Evolutionary conservation across 2,797 vertebrate genomes (phyloP).

Genomic region (Thamnophis elegans): DNA sequence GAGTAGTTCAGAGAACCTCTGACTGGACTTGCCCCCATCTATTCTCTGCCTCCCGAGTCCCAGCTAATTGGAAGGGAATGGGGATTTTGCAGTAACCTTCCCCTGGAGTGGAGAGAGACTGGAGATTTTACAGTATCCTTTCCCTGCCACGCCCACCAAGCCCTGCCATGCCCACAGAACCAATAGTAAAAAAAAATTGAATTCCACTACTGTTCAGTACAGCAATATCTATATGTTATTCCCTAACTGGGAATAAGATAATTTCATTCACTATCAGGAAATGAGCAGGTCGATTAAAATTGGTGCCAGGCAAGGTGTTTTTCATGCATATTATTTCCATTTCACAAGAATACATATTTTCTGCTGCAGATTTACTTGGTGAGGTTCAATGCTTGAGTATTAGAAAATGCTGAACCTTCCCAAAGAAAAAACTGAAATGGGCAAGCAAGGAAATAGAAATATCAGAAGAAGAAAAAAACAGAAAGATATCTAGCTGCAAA

Average conservation of each 20-base stretch:
- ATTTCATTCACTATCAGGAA: background rate
- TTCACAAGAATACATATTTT: conserved; percentile 22
- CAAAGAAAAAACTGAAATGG: conserved; percentile 43
- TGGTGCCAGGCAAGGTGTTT: background rate
- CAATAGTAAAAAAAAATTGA: too few species aligned
- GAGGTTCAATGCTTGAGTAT: conserved; percentile 25
- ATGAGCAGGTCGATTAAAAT: background rate
- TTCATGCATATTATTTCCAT: background rate
- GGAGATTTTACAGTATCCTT: too few species aligned
- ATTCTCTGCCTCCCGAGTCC: too few species aligned
- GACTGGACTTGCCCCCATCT: too few species aligned
- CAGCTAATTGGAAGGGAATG: too few species aligned
- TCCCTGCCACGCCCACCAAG: too few species aligned
- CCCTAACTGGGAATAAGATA: background rate
- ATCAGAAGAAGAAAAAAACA: background rate
- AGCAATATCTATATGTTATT: background rate
- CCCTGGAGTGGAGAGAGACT: too few species aligned
- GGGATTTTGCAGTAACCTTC: too few species aligned
- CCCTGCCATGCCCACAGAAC: too few species aligned
- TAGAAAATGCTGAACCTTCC: conserved; percentile 33
- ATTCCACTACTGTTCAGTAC: background rate
- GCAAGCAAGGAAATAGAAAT: conserved; percentile 22
- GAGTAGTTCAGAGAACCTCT: too few species aligned
- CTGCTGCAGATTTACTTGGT: conserved; percentile 33
- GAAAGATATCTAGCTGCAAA: conserved; percentile 31